phyloP scores from a whole-genome alignment of 2,797 vertebrate species.

The Anguilla megastoma region DNA sequence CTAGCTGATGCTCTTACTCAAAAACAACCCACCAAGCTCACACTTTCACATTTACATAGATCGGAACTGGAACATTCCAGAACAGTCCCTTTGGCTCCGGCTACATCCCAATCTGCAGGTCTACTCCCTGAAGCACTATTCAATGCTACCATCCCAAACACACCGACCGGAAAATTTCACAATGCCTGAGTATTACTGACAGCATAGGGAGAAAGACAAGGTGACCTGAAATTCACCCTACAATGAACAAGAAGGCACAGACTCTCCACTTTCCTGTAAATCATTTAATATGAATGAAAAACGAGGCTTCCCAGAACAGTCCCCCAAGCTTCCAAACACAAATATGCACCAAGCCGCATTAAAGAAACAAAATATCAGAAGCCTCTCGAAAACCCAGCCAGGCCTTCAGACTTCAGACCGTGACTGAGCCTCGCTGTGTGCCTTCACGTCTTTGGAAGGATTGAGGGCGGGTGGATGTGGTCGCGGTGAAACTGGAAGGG shows the following conservation, averaged over 20 bases:
- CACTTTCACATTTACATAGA: neutral
- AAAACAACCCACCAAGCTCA: neutral
- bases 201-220: neutral
- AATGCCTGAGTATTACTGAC: constrained; percentile 5
- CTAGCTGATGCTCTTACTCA: neutral
- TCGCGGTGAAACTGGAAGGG: neutral
- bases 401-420: neutral
- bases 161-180: neutral
- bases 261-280: constrained; percentile 65
- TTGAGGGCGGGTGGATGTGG: constrained; percentile 23
- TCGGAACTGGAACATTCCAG: neutral
- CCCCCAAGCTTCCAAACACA: constrained; percentile 48
- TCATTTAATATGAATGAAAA: constrained; percentile 51
- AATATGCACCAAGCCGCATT: constrained; percentile 47
- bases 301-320: constrained; percentile 65
- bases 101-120: neutral
- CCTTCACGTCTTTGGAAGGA: neutral
- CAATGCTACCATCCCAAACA: neutral
- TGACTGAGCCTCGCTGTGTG: neutral
- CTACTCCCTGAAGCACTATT: neutral
- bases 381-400: neutral
- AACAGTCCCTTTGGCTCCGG: neutral
- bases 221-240: constrained; percentile 55
- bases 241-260: constrained; percentile 53
- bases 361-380: constrained; percentile 29